A percentile compares a stretch with the other conserved stretches of the same genome.
Evolutionary conservation across 1,140 invertebrate genomes (phyloP).

Genomic region (Papilio xuthus): DNA sequence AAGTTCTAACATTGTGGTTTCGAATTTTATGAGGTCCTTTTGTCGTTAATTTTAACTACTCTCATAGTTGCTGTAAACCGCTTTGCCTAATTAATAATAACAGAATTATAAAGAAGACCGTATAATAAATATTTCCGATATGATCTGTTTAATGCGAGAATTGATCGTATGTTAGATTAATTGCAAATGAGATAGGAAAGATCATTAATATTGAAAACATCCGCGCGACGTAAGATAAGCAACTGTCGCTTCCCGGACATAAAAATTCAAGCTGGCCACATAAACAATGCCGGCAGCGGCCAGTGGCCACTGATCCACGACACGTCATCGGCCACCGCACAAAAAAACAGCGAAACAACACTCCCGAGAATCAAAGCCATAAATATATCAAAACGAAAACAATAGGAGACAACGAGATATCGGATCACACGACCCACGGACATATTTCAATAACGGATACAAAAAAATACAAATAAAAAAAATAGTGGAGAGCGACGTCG

Average conservation of each 20-base stretch:
- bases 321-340: constrained; percentile 62
- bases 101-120: not conserved
- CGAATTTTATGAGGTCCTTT: not conserved
- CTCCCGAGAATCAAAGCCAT: constrained; percentile 70
- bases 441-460: constrained; percentile 78
- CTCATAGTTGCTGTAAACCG: not conserved
- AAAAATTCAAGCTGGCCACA: constrained; percentile 50
- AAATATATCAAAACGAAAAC: constrained; percentile 81
- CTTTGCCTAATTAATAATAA: constrained; percentile 1
- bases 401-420: constrained; percentile 79
- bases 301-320: constrained; percentile 64
- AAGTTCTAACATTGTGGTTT: not conserved
- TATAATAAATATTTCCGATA: not conserved
- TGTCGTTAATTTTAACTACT: not conserved
- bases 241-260: constrained; percentile 57
- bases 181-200: constrained; percentile 30
- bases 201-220: constrained; percentile 33
- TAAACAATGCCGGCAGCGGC: constrained; percentile 67
- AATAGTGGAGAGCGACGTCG: constrained; percentile 68
- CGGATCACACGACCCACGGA: constrained; percentile 75
- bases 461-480: constrained; percentile 57
- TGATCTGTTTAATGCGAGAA: not conserved
- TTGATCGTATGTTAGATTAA: constrained; percentile 8
- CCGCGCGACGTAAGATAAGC: constrained; percentile 36
- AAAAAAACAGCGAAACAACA: constrained; percentile 61